A percentile compares a stretch with the other conserved stretches of the same genome.
Evolutionary conservation across 2,113 vertebrate genomes (phyloP).

Genomic region (Mixornis gularis): DNA sequence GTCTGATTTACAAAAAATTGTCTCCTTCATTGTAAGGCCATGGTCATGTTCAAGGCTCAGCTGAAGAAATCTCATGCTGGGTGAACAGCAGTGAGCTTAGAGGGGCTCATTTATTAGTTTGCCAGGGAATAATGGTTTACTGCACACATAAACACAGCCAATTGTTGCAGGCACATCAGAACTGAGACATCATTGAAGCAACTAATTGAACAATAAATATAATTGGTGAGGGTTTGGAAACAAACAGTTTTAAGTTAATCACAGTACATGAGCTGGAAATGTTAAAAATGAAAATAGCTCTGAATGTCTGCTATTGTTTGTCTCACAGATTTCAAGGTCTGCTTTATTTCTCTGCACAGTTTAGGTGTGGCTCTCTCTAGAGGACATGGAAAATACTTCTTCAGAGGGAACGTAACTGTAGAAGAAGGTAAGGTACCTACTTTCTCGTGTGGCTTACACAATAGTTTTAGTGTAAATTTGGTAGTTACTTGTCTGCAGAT

Average conservation of each 20-base stretch:
- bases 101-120: not conserved
- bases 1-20: not conserved
- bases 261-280: conserved; percentile 30
- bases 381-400: conserved; percentile 95
- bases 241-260: conserved; percentile 42
- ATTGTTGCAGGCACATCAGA: conserved; percentile 25
- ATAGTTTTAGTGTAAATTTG: not conserved
- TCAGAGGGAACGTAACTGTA: conserved; percentile 92
- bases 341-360: conserved; percentile 79
- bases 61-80: not conserved
- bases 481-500: not conserved
- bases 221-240: conserved; percentile 50
- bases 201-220: conserved; percentile 43
- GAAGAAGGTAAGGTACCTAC: conserved; percentile 87
- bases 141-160: not conserved
- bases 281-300: conserved; percentile 43
- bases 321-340: conserved; percentile 65
- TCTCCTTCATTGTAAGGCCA: not conserved
- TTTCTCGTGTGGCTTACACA: not conserved
- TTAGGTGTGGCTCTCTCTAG: conserved; percentile 94
- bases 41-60: not conserved
- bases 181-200: conserved; percentile 37
- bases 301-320: conserved; percentile 28
- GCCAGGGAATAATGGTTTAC: conserved; percentile 5
- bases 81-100: not conserved